Evolutionary conservation across 2,797 vertebrate genomes (phyloP).

Genomic region (Dipus sagitta): DNA sequence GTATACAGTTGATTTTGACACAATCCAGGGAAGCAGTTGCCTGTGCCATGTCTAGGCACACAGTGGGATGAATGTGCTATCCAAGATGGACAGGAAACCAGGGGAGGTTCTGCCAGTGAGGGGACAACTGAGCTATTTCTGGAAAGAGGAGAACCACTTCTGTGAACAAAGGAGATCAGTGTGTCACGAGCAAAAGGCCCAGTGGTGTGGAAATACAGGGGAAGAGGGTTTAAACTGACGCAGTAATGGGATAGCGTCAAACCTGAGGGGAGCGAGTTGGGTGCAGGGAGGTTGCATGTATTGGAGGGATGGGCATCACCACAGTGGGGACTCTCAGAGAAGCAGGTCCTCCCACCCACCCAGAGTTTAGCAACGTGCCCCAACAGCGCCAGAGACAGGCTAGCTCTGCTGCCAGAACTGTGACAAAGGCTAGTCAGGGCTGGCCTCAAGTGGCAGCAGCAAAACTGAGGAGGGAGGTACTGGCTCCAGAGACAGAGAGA

Average conservation of each 20-base stretch:
- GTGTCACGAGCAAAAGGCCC: background rate
- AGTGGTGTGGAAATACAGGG: background rate
- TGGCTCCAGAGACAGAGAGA: background rate
- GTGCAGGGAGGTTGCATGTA: background rate
- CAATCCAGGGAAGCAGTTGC: background rate
- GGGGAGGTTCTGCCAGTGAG: background rate
- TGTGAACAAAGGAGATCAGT: background rate
- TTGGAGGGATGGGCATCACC: background rate
- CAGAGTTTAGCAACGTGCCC: background rate
- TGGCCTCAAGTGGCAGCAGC: background rate
- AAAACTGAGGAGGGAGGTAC: background rate
- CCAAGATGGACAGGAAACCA: background rate
- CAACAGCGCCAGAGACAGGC: background rate
- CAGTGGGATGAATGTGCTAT: background rate
- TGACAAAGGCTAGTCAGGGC: background rate
- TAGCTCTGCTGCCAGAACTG: background rate
- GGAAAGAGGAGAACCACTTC: constrained; percentile 11
- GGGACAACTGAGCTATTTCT: background rate
- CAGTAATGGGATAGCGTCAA: background rate
- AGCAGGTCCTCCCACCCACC: background rate
- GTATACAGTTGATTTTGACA: background rate
- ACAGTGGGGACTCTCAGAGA: background rate
- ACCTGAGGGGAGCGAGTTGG: background rate
- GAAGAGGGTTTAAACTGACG: background rate
- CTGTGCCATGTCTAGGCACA: background rate